phyloP scores from a whole-genome alignment of 2,888 invertebrate species.

The Brachylomia viminalis region DNA sequence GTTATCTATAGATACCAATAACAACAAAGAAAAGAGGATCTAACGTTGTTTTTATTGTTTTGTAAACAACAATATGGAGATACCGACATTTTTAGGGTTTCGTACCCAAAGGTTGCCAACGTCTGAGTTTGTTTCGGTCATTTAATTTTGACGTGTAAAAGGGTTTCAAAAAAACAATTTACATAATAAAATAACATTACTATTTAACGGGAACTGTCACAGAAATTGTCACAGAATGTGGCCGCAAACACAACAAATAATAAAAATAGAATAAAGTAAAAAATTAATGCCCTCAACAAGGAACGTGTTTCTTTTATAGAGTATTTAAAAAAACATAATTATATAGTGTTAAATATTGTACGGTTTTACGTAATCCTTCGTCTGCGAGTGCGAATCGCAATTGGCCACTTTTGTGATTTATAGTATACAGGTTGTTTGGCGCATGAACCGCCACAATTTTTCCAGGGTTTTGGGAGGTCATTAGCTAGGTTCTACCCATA shows the following conservation, averaged over 20 bases:
- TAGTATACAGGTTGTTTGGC: too few species aligned
- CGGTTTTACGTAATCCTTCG: not conserved
- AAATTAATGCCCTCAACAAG: not conserved
- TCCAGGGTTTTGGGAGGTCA: too few species aligned
- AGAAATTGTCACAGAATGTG: not conserved
- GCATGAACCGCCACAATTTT: too few species aligned
- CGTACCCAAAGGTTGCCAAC: not conserved
- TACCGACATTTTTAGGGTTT: not conserved
- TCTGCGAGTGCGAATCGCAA: not conserved
- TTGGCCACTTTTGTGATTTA: not conserved
- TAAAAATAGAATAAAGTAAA: not conserved
- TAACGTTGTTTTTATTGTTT: not conserved
- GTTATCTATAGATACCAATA: conserved; percentile 2
- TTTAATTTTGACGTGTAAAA: too few species aligned
- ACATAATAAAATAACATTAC: too few species aligned
- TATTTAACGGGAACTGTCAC: not conserved
- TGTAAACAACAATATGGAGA: conserved; percentile 6
- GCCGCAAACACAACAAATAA: not conserved
- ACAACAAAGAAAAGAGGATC: not conserved
- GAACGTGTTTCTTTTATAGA: too few species aligned
- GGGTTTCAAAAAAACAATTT: too few species aligned
- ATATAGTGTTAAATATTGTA: not conserved
- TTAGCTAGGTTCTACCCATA: too few species aligned
- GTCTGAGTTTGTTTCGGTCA: too few species aligned
- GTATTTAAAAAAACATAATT: not conserved